A percentile compares a stretch with the other conserved stretches of the same genome.
Evolutionary conservation across 2,113 vertebrate species (phyloP).

Genomic region (Pteruthius melanotis): DNA sequence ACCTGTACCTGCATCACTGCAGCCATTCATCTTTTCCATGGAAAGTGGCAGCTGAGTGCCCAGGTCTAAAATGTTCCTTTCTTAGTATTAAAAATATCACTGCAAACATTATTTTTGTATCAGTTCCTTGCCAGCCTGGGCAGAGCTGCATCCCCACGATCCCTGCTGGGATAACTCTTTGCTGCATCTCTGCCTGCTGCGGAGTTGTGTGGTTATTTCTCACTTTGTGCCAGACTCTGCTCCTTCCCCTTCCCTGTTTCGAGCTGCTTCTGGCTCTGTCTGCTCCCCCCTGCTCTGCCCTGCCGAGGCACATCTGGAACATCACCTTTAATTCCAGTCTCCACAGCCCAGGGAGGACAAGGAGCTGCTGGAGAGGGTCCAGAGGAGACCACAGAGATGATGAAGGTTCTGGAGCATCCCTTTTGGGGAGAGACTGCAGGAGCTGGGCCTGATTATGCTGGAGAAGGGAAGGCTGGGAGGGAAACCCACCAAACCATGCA

Average conservation of each 20-base stretch:
- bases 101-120: background rate
- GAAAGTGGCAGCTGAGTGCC: background rate
- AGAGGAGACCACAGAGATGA: background rate
- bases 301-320: background rate
- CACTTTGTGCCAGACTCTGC: background rate
- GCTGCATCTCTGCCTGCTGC: background rate
- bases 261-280: background rate
- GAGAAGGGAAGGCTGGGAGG: background rate
- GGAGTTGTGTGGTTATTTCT: background rate
- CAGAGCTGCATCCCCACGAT: background rate
- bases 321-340: background rate
- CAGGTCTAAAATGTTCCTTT: background rate
- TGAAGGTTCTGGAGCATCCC: background rate
- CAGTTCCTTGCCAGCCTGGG: background rate
- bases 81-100: background rate
- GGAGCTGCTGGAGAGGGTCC: background rate
- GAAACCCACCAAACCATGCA: background rate
- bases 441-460: background rate
- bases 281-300: background rate
- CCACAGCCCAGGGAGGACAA: background rate
- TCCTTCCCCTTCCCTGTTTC: background rate
- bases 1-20: background rate
- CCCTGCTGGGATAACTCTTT: background rate
- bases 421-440: background rate
- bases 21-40: background rate